A percentile compares a stretch with the other conserved stretches of the same genome.
Conservation (phyloP, 1,140 invertebrate genomes). For the Euschistus heros region DNA sequence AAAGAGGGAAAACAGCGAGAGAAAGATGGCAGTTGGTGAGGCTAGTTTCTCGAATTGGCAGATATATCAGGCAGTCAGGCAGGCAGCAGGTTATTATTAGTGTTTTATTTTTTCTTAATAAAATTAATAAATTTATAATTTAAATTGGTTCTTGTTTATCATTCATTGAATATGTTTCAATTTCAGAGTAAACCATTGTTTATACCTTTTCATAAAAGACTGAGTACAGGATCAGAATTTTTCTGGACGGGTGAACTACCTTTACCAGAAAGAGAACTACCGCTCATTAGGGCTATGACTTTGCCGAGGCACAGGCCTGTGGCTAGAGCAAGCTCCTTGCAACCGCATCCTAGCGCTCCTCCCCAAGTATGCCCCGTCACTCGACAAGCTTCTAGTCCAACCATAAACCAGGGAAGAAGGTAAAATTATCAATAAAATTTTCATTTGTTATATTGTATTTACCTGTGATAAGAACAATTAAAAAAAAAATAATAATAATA, state of each 20-base stretch:
- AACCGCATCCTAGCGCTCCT: conserved; percentile 27
- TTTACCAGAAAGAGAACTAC: conserved; percentile 37
- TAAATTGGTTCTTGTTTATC: background rate
- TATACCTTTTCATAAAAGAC: conserved; percentile 33
- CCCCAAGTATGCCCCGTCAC: conserved; percentile 26
- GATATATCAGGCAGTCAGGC: conserved; percentile 31
- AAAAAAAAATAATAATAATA: too few relatives aligned
- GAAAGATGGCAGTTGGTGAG: conserved; percentile 51
- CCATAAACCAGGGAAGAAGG: conserved; percentile 29
- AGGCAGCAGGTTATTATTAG: conserved; percentile 19
- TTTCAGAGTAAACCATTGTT: conserved; percentile 28
- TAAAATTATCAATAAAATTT: background rate
- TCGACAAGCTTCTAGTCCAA: conserved; percentile 32
- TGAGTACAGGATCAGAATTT: conserved; percentile 39
- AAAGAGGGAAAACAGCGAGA: conserved; percentile 40
- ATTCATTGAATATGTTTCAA: background rate
- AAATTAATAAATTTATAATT: conserved; percentile 27
- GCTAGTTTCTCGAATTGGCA: conserved; percentile 45
- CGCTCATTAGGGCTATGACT: conserved; percentile 18
- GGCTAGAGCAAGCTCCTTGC: conserved; percentile 32
- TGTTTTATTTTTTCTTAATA: conserved; percentile 23
- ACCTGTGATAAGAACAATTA: too few relatives aligned
- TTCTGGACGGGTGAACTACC: conserved; percentile 50
- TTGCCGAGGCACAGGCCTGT: conserved; percentile 33
- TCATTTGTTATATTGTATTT: too few relatives aligned